Base-by-base conservation (phyloP, 2,888 invertebrate genomes). In the Bombylius major region DNA sequence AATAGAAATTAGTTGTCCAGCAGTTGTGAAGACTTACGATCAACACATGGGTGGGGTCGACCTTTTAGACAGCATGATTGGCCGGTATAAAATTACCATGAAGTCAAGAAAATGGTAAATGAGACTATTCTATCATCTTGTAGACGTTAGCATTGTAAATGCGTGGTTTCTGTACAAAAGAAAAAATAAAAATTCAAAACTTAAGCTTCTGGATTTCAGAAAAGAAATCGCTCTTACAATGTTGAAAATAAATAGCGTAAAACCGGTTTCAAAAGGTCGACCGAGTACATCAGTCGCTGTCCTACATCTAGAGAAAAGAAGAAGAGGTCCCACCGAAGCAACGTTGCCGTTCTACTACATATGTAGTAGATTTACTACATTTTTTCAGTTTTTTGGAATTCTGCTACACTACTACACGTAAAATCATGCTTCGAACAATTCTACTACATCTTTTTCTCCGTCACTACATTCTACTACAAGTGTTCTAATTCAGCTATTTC, bases 61-160 rank as follows among this genome's bases (percentile, higher is more conserved):
- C 34, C 51, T 58, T 32, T 36, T 59, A 46, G 60, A 60, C 45
- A 57, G 58, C 45, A 55, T 59, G 12, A 60, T 60, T 51, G 59
- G 54, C 34, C 36, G 53, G n/a, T 58, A 58, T 42, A 56, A 57
- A 51, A 57, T 57, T 56, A 42, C 45, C 33, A 33, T 58, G 55
- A 51, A 52, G 36, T 57, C 58, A 47, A 56, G 55, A 51, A 54
- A 55, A 14, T 57, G 51, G 57, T 54, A 48, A 11, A 56, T 36
- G 36, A 5, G 36, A 8, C 36, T 36, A 5, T 36, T 36, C 8
- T 36, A 36, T 36, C 36, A 11, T 36, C 36, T 34, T 11, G 32
- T 49, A 32, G 49, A 33, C 14, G 23, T 9, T 33, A 32, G 32
- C 49, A n/a, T n/a, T n/a, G n/a, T n/a, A n/a, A n/a, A n/a, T n/a